Conservation (phyloP, 2,113 vertebrate species). For the Rhombomys opimus region DNA sequence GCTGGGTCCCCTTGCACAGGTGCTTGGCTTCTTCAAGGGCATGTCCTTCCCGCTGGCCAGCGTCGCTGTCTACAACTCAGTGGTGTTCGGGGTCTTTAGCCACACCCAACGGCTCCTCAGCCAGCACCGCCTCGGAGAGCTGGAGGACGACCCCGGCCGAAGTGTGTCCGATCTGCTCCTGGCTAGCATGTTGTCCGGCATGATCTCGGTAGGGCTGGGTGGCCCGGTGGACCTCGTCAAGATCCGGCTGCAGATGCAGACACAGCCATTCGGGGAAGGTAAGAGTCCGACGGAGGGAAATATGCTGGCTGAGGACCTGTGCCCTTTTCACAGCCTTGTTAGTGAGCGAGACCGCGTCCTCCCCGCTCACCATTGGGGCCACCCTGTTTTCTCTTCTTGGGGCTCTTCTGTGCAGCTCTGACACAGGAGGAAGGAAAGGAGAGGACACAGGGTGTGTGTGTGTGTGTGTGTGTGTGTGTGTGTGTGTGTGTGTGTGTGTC, state of each 20-base stretch:
- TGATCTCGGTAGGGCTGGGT: slow-evolving; percentile 92
- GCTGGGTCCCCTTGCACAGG: slow-evolving; percentile 84
- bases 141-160: slow-evolving; percentile 60
- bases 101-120: slow-evolving; percentile 91
- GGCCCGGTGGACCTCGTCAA: slow-evolving; percentile 96
- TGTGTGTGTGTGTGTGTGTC: no score
- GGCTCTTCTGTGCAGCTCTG: background rate
- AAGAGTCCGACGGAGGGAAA: slow-evolving; percentile 46
- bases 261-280: slow-evolving; percentile 89
- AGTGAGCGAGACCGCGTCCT: background rate
- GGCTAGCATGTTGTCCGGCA: slow-evolving; percentile 92
- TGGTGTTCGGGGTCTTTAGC: slow-evolving; percentile 96
- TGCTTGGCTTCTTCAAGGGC: slow-evolving; percentile 96
- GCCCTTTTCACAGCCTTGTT: background rate
- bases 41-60: slow-evolving; percentile 97
- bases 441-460: no score
- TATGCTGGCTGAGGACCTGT: background rate
- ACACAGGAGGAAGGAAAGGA: background rate
- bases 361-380: accelerated
- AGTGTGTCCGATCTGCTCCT: slow-evolving; percentile 88
- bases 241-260: slow-evolving; percentile 98
- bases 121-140: slow-evolving; percentile 86
- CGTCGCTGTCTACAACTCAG: slow-evolving; percentile 94
- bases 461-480: background rate
- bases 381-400: background rate